A percentile compares a stretch with the other conserved stretches of the same genome.
Evolutionary conservation across 2,113 vertebrate genomes (phyloP).

Genomic region (Numenius arquata): DNA sequence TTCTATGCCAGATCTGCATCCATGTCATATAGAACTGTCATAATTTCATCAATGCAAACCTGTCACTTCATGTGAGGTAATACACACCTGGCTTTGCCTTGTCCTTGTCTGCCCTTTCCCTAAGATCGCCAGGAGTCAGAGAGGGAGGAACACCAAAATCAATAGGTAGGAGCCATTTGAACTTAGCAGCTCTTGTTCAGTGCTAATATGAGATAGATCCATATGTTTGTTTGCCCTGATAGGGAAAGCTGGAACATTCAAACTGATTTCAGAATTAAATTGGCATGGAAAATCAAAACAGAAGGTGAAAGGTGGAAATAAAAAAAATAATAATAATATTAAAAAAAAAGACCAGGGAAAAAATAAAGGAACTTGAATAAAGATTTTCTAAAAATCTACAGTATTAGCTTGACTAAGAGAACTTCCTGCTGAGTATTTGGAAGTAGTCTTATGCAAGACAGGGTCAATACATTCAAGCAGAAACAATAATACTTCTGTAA

Average conservation of each 20-base stretch:
- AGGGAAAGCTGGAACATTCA: neutral
- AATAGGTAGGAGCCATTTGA: neutral
- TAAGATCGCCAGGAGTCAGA: neutral
- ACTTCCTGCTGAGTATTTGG: neutral
- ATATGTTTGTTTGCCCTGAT: neutral
- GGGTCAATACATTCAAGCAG: neutral
- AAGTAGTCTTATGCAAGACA: neutral
- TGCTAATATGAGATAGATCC: neutral
- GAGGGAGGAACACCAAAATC: neutral
- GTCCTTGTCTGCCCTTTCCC: neutral
- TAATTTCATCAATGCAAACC: neutral
- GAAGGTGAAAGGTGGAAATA: neutral
- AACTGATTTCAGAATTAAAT: neutral
- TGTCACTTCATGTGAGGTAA: neutral
- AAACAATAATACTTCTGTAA: neutral
- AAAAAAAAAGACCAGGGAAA: neutral
- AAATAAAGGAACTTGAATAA: neutral
- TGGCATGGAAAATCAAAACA: neutral
- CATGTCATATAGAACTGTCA: neutral
- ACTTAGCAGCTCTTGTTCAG: neutral
- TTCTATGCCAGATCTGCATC: neutral
- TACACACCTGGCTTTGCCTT: neutral
- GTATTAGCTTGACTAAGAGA: neutral
- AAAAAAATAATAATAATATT: neutral
- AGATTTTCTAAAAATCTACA: neutral